phyloP scores from a whole-genome alignment of 2,797 vertebrate species.

The Sternarchorhynchus goeldii region DNA sequence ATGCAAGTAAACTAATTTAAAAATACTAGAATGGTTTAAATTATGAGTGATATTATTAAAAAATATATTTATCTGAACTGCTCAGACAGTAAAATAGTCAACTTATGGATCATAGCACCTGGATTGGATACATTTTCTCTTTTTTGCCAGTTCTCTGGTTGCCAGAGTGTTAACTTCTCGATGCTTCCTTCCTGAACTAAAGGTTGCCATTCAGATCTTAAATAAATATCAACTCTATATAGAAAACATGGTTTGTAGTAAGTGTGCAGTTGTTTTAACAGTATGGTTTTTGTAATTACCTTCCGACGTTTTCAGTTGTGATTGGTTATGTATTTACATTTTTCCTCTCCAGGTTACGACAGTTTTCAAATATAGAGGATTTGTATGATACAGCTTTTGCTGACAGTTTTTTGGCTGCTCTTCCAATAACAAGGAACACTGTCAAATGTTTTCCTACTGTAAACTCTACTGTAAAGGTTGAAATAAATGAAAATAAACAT shows the following conservation, averaged over 20 bases:
- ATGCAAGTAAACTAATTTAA: slow-evolving; percentile 25
- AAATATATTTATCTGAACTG: slow-evolving; percentile 29
- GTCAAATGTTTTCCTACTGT: slow-evolving; percentile 42
- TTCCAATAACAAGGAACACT: slow-evolving; percentile 46
- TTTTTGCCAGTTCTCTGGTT: not conserved
- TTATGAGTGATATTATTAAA: slow-evolving; percentile 23
- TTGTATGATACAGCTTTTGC: slow-evolving; percentile 8
- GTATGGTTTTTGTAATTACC: not conserved
- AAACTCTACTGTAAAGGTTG: slow-evolving; percentile 36
- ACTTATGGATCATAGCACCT: not conserved
- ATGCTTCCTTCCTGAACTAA: slow-evolving; percentile 6
- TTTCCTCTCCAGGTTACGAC: not conserved
- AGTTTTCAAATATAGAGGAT: slow-evolving; percentile 8
- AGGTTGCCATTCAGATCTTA: slow-evolving; percentile 7
- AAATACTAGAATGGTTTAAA: slow-evolving; percentile 12
- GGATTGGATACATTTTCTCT: not conserved
- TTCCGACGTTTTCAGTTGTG: not conserved
- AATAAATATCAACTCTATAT: slow-evolving; percentile 7
- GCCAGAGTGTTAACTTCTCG: not conserved
- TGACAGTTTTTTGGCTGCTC: slow-evolving; percentile 29
- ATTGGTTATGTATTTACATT: not conserved
- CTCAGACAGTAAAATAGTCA: not conserved
- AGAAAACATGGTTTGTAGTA: slow-evolving; percentile 1
- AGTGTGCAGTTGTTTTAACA: not conserved
- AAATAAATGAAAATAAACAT: slow-evolving; percentile 44